A percentile compares a stretch with the other conserved stretches of the same genome.
Conservation (phyloP, 2,888 invertebrate genomes). For the Micropterix aruncella region DNA sequence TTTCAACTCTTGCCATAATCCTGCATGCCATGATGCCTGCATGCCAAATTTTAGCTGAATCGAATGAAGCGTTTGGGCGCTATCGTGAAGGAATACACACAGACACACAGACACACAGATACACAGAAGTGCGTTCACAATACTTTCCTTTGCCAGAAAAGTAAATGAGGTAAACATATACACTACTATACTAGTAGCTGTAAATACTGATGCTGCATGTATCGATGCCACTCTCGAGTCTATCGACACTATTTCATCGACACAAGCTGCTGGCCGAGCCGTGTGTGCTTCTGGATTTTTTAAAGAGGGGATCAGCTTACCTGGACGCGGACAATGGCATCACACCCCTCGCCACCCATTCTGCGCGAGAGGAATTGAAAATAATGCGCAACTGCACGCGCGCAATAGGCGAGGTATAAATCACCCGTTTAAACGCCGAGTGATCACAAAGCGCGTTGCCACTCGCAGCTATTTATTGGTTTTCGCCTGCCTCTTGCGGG, state of each 20-base stretch:
- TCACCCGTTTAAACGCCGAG: not conserved
- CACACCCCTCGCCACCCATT: not conserved
- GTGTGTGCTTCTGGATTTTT: not conserved
- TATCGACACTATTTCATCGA: not conserved
- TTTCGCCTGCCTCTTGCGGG: not conserved
- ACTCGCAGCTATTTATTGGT: not conserved
- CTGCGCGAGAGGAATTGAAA: not conserved
- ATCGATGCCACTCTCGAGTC: not conserved
- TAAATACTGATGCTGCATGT: not conserved
- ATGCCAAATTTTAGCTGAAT: too few relatives aligned
- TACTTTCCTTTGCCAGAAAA: too few relatives aligned
- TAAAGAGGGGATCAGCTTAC: not conserved
- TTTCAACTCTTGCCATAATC: too few relatives aligned
- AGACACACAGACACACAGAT: too few relatives aligned
- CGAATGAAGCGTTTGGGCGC: too few relatives aligned
- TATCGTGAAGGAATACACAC: too few relatives aligned
- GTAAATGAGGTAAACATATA: too few relatives aligned
- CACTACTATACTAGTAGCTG: too few relatives aligned
- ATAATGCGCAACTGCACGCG: not conserved
- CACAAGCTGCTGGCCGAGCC: not conserved
- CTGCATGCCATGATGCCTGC: too few relatives aligned
- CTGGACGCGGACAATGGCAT: not conserved
- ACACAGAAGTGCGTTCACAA: too few relatives aligned
- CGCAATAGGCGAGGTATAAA: not conserved
- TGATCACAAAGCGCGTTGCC: not conserved